Percentiles rank a stretch among this genome's conserved stretches.
Evolutionary conservation across 2,797 vertebrate species (phyloP).

Genomic region (Lemur catta): DNA sequence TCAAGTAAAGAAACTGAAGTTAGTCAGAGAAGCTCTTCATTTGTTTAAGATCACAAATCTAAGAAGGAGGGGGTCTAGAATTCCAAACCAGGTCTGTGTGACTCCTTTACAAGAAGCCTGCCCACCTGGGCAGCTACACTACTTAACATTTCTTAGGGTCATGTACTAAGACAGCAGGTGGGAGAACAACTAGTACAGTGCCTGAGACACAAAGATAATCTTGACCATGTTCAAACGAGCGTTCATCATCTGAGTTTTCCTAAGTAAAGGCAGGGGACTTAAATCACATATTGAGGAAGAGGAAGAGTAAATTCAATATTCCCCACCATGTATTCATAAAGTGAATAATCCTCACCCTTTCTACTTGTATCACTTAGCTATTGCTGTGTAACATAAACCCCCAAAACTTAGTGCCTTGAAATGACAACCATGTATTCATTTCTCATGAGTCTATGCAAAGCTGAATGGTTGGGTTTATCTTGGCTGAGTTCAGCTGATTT

Average conservation of each 20-base stretch:
- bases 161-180: too few species aligned
- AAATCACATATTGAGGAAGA: neutral
- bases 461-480: neutral
- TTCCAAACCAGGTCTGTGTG: neutral
- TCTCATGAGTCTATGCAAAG: neutral
- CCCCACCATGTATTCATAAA: neutral
- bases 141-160: neutral
- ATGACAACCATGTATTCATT: neutral
- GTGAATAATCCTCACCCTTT: neutral
- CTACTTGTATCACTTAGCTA: neutral
- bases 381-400: neutral
- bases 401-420: neutral
- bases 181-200: neutral
- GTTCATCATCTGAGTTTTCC: neutral
- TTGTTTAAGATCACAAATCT: neutral
- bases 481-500: neutral
- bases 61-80: neutral
- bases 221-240: neutral
- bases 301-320: neutral
- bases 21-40: neutral
- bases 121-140: neutral
- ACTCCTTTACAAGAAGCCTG: neutral
- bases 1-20: neutral
- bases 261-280: neutral
- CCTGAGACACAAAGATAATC: neutral